Evolutionary conservation across 1,140 invertebrate species (phyloP).

Genomic region (Heliconius hewitsoni): DNA sequence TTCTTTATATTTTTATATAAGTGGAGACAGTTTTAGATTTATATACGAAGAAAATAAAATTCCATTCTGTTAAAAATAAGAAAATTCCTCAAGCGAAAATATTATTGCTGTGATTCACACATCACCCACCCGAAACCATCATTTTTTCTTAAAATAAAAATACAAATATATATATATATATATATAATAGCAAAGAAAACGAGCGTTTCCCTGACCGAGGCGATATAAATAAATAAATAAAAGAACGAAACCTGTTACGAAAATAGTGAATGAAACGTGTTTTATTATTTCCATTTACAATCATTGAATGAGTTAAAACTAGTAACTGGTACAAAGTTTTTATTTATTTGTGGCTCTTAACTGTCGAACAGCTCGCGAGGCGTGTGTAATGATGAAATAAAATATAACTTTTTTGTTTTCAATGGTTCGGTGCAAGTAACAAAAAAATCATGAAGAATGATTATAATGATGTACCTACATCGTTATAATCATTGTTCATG

Average conservation of each 20-base stretch:
- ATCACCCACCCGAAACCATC: neutral
- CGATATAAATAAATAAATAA: slow-evolving; percentile 5
- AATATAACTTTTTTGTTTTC: neutral
- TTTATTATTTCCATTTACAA: slow-evolving; percentile 13
- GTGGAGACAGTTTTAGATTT: neutral
- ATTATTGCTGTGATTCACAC: neutral
- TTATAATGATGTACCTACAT: too few species aligned
- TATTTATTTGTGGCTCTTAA: neutral
- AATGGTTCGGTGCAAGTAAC: neutral
- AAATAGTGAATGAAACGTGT: slow-evolving; percentile 28
- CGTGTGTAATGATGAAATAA: neutral
- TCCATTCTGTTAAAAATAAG: neutral
- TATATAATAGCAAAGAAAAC: neutral
- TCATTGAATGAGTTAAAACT: slow-evolving; percentile 2
- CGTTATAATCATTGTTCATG: too few species aligned
- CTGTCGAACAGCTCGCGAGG: neutral
- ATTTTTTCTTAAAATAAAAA: neutral
- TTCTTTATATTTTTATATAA: too few species aligned
- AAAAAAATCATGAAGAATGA: too few species aligned
- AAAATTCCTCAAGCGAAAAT: neutral
- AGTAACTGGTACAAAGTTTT: neutral
- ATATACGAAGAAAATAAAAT: neutral
- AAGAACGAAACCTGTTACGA: neutral
- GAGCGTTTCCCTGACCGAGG: neutral
- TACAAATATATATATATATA: neutral